Percentiles rank a stretch among this genome's conserved stretches.
These are phyloP conservation scores for Urocynchramus pylzowi DNA, from an alignment of 2,113 vertebrate genomes.

Conservation along the genomic window DNA sequence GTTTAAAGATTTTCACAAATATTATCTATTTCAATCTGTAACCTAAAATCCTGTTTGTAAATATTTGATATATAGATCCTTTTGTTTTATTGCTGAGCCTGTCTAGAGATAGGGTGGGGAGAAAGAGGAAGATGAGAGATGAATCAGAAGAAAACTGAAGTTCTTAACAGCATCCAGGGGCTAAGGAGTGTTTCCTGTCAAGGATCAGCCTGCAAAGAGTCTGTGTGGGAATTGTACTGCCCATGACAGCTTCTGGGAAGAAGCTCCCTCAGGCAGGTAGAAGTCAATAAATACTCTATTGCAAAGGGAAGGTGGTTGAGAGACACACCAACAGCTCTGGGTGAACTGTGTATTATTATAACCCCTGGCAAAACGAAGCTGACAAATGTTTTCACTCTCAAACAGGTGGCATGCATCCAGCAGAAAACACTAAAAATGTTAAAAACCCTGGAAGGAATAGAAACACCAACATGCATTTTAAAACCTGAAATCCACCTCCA, in stretches of 20 bases:
- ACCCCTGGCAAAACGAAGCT: neutral
- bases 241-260: neutral
- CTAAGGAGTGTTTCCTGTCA: neutral
- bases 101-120: neutral
- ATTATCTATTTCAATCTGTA: neutral
- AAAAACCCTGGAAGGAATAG: neutral
- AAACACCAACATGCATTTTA: neutral
- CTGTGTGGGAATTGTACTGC: accelerated
- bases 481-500: neutral
- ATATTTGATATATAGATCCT: neutral
- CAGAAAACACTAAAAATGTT: neutral
- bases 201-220: neutral
- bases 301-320: neutral
- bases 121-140: neutral
- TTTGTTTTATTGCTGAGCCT: neutral
- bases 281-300: neutral
- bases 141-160: neutral
- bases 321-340: neutral
- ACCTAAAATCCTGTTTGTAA: neutral
- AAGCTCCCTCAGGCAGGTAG: neutral
- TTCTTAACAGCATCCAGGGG: neutral
- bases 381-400: neutral
- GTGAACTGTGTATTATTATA: neutral
- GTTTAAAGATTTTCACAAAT: neutral
- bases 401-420: neutral